phyloP scores from a whole-genome alignment of 2,888 invertebrate genomes.

The Phlogophora meticulosa region DNA sequence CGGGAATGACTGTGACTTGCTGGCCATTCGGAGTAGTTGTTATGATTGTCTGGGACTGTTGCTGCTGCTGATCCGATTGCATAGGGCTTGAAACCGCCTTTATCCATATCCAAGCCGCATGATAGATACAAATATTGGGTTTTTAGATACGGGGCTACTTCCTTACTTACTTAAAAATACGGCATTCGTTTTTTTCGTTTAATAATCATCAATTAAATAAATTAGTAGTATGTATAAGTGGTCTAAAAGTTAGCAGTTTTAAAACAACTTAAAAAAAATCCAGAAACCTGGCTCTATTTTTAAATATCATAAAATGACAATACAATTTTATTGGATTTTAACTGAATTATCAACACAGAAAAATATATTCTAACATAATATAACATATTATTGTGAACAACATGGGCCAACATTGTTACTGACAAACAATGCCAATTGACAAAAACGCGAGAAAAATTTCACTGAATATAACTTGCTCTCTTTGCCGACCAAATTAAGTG shows the following conservation, averaged over 20 bases:
- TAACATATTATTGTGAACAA: too few relatives aligned
- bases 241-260: not conserved
- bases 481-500: conserved; percentile 14
- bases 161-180: conserved; percentile 13
- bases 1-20: conserved; percentile 96
- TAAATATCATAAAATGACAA: not conserved
- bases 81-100: conserved; percentile 89
- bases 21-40: conserved; percentile 94
- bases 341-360: not conserved
- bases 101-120: conserved; percentile 77
- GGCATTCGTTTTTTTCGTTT: not conserved
- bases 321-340: not conserved
- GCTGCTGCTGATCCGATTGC: conserved; percentile 83
- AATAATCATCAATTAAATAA: conserved; percentile 8
- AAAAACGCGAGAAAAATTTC: conserved; percentile 25
- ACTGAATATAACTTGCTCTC: not conserved
- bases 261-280: not conserved
- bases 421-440: not conserved
- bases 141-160: conserved; percentile 6
- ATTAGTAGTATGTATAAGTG: not conserved
- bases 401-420: not conserved
- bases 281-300: not conserved
- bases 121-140: conserved; percentile 62
- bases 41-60: conserved; percentile 92
- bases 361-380: not conserved